Percentiles rank a stretch among this genome's conserved stretches.
These are phyloP conservation scores for Eciton burchellii DNA, from an alignment of 1,140 invertebrate genomes.

Conservation along the genomic window DNA sequence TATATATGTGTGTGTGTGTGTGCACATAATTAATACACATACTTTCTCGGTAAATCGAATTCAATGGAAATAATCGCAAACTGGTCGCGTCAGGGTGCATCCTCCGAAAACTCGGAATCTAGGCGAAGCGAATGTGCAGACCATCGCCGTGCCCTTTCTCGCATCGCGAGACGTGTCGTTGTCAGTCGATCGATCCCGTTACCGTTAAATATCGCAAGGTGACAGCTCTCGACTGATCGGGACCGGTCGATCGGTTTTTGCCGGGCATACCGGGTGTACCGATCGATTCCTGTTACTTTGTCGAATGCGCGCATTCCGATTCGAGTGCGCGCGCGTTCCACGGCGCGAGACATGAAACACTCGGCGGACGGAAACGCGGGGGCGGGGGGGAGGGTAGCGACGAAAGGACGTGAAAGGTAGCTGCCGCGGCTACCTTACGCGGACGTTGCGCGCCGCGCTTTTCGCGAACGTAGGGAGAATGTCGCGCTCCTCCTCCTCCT, in stretches of 20 bases:
- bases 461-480: conserved; percentile 4
- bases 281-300: conserved; percentile 58
- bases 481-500: neutral
- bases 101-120: too few relatives aligned
- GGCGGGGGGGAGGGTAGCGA: too few relatives aligned
- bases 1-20: neutral
- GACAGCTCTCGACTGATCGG: neutral
- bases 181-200: conserved; percentile 5
- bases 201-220: conserved; percentile 43
- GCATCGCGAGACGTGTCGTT: neutral
- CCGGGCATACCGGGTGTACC: conserved; percentile 26
- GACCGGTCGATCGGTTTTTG: conserved; percentile 47
- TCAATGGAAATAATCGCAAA: too few relatives aligned
- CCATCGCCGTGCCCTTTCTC: neutral
- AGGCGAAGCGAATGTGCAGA: neutral
- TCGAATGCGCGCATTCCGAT: conserved; percentile 41
- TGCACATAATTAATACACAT: too few relatives aligned
- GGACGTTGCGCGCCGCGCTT: conserved; percentile 3
- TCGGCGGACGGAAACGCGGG: neutral
- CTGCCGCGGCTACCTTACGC: neutral
- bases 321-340: conserved; percentile 12
- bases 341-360: conserved; percentile 5
- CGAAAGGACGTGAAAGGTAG: conserved; percentile 41
- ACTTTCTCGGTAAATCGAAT: too few relatives aligned
- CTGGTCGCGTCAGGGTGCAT: too few relatives aligned